Evolutionary conservation across 1,140 invertebrate genomes (phyloP).

Genomic region (Tetraneura akinire): DNA sequence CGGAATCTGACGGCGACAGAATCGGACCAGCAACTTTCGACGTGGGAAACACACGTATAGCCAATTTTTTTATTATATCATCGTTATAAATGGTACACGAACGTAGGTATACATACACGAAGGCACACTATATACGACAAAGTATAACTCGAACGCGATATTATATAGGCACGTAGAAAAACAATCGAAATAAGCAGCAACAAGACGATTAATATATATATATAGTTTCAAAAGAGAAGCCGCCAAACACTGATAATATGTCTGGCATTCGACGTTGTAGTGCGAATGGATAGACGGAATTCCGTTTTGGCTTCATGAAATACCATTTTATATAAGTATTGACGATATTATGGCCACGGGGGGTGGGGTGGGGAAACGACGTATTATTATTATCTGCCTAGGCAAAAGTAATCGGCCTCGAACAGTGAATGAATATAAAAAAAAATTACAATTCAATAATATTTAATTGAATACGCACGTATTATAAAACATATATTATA

Average conservation of each 20-base stretch:
- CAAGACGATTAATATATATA: no score
- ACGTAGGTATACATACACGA: neutral
- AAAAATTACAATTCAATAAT: neutral
- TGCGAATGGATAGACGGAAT: neutral
- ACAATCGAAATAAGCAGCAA: neutral
- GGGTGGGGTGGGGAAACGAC: neutral
- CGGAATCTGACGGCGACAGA: slow-evolving; percentile 31
- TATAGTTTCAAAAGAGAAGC: slow-evolving; percentile 30
- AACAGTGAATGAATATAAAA: neutral
- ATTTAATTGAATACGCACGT: neutral
- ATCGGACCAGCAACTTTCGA: neutral
- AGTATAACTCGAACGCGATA: slow-evolving; percentile 7
- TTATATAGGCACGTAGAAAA: slow-evolving; percentile 7
- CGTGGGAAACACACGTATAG: slow-evolving; percentile 43
- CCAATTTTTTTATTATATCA: slow-evolving; percentile 1
- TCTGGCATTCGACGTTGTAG: neutral
- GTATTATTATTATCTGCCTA: slow-evolving; percentile 1
- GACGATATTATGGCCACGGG: neutral
- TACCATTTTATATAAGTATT: neutral
- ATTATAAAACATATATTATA: neutral
- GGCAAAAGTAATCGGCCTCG: neutral
- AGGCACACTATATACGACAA: neutral
- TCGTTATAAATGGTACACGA: neutral
- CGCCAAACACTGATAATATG: slow-evolving; percentile 13
- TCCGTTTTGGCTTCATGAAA: neutral